Percentiles rank a stretch among this genome's conserved stretches.
Conservation (phyloP, 2,888 invertebrate genomes). For the Aporophyla lueneburgensis region DNA sequence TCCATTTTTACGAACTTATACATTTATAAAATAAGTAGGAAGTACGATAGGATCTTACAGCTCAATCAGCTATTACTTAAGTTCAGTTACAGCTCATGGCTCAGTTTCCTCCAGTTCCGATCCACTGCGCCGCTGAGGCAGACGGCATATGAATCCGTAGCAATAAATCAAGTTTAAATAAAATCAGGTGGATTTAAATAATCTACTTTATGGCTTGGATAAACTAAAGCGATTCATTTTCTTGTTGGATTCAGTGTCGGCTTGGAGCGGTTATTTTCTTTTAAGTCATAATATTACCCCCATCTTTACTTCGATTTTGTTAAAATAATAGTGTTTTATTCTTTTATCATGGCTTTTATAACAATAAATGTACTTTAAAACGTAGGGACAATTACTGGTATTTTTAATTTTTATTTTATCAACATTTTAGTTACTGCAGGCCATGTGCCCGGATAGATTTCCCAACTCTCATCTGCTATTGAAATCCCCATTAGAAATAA, state of each 20-base stretch:
- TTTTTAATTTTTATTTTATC: not conserved
- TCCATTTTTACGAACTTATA: too few relatives aligned
- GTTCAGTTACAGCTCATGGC: not conserved
- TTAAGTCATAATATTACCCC: slow-evolving; percentile 20
- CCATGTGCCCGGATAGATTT: not conserved
- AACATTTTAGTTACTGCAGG: not conserved
- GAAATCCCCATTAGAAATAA: too few relatives aligned
- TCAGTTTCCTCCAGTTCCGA: not conserved
- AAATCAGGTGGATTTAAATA: slow-evolving; percentile 52
- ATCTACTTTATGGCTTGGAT: slow-evolving; percentile 22
- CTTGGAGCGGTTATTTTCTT: slow-evolving; percentile 21
- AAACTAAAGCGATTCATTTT: slow-evolving; percentile 36
- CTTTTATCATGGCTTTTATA: not conserved
- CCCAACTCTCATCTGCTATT: too few relatives aligned
- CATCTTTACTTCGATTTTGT: not conserved
- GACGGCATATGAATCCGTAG: slow-evolving; percentile 13
- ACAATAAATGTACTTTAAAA: not conserved
- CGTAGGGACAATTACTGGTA: too few relatives aligned
- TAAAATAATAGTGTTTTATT: not conserved
- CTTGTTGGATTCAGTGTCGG: slow-evolving; percentile 25
- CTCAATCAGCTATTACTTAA: not conserved
- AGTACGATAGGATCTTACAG: not conserved
- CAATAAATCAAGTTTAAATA: slow-evolving; percentile 41
- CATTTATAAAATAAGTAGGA: too few relatives aligned
- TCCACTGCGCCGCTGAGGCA: not conserved